These are phyloP conservation scores for Rhizoglyphus robini DNA, from an alignment of 1,140 invertebrate species.

Conservation along the genomic window DNA sequence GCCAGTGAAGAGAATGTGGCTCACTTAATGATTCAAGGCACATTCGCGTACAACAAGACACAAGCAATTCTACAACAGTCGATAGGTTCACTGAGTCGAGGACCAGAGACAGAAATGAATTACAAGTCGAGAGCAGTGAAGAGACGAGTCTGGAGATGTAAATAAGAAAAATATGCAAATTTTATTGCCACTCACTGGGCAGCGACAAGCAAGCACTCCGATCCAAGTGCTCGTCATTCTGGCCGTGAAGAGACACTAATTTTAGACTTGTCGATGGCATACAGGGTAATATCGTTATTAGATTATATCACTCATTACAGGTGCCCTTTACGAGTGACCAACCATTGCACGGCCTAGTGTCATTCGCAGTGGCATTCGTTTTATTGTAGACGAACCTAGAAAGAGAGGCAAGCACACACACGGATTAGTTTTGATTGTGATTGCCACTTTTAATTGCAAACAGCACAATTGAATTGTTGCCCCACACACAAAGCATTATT, in stretches of 20 bases:
- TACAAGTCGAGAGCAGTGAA: too few species aligned
- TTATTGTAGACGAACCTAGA: too few species aligned
- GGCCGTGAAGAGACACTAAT: neutral
- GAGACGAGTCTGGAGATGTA: too few species aligned
- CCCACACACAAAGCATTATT: too few species aligned
- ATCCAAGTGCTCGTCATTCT: neutral
- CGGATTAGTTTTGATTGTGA: too few species aligned
- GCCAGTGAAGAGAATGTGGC: neutral
- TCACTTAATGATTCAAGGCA: conserved; percentile 9
- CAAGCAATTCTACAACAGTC: neutral
- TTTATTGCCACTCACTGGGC: conserved; percentile 8
- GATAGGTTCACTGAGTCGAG: too few species aligned
- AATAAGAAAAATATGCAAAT: conserved; percentile 15
- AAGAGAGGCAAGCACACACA: too few species aligned
- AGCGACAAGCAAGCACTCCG: neutral
- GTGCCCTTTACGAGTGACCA: neutral
- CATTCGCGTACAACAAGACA: neutral
- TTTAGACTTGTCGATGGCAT: neutral
- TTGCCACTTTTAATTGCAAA: too few species aligned
- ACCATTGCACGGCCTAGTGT: neutral
- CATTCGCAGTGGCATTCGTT: too few species aligned
- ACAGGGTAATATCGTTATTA: neutral
- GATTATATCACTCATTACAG: neutral
- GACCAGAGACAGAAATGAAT: too few species aligned
- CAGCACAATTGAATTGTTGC: too few species aligned